These are phyloP conservation scores for Leontopithecus rosalia DNA, from an alignment of 2,797 vertebrate species.

Conservation along the genomic window DNA sequence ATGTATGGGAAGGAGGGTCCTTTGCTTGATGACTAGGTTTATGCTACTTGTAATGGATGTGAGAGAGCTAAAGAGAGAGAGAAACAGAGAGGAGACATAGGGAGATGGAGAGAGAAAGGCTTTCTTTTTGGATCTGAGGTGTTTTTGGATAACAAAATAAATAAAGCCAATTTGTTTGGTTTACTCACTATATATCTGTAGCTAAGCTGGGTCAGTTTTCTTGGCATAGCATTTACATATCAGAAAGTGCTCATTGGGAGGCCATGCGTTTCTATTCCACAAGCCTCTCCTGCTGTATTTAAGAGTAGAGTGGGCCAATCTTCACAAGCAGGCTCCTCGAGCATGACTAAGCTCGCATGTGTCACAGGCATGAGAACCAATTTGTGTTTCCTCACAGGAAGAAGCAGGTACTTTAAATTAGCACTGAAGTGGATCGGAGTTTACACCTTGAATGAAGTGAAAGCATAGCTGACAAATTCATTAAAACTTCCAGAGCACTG, in stretches of 20 bases:
- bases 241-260: background rate
- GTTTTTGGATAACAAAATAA: background rate
- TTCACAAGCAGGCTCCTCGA: background rate
- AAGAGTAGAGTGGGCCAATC: background rate
- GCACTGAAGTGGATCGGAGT: background rate
- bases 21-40: background rate
- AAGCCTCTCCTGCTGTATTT: background rate
- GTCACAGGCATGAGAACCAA: background rate
- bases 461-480: background rate
- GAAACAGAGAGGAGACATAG: background rate
- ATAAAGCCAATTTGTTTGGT: background rate
- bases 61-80: background rate
- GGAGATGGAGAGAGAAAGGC: background rate
- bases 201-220: background rate
- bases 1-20: background rate
- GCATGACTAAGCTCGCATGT: background rate
- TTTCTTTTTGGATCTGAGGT: background rate
- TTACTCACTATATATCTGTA: background rate
- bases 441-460: background rate
- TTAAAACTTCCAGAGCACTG: background rate
- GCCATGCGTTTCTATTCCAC: conserved; percentile 25
- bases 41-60: background rate
- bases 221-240: background rate
- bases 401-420: conserved; percentile 29
- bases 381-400: background rate